These are phyloP conservation scores for Empis livida DNA, from an alignment of 2,888 invertebrate species.

Conservation along the genomic window DNA sequence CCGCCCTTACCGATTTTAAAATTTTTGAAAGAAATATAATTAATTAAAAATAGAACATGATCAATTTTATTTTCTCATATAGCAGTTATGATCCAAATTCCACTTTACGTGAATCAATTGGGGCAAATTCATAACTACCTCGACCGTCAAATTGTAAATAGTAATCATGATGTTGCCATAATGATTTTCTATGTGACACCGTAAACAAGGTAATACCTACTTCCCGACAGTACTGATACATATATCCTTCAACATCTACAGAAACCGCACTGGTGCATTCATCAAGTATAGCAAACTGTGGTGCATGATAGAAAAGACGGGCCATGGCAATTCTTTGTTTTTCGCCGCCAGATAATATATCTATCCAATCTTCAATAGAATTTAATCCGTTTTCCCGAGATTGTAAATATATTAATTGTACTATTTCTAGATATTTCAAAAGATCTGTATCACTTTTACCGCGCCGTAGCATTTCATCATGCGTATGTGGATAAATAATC, in stretches of 20 bases:
- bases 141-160: conserved; percentile 93
- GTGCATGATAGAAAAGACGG: conserved; percentile 89
- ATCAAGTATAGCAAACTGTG: conserved; percentile 97
- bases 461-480: conserved; percentile 65
- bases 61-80: not conserved
- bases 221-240: conserved; percentile 89
- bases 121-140: conserved; percentile 75
- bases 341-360: conserved; percentile 94
- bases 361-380: conserved; percentile 96
- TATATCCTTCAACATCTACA: conserved; percentile 93
- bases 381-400: conserved; percentile 81
- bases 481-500: conserved; percentile 88
- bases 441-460: conserved; percentile 71
- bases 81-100: conserved; percentile 90
- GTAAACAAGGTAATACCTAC: conserved; percentile 85
- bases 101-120: conserved; percentile 73
- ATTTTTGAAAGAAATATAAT: no score
- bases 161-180: conserved; percentile 97
- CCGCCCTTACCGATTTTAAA: no score
- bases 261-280: conserved; percentile 99
- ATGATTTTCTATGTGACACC: conserved; percentile 90
- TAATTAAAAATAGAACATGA: not conserved
- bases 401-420: conserved; percentile 73
- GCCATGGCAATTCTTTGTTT: conserved; percentile 99
- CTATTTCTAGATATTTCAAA: conserved; percentile 59